Evolutionary conservation across 2,888 invertebrate genomes (phyloP).

Genomic region (Rotaria socialis): DNA sequence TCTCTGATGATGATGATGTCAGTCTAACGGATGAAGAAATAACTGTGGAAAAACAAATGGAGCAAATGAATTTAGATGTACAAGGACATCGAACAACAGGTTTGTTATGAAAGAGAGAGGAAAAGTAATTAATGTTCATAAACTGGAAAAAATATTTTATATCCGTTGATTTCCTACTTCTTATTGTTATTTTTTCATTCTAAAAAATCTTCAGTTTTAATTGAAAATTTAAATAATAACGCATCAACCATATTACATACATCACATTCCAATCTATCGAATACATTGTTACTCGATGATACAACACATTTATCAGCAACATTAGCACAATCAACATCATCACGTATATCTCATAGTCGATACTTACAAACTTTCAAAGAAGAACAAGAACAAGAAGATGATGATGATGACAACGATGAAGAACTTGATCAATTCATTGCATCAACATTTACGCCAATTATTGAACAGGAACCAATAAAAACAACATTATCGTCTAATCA

Average conservation of each 20-base stretch:
- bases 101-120: not conserved
- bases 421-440: too few species aligned
- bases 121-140: not conserved
- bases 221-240: conserved; percentile 10
- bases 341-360: not conserved
- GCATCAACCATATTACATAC: not conserved
- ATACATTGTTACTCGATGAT: not conserved
- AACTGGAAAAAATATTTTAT: not conserved
- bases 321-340: conserved; percentile 16
- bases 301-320: conserved; percentile 5
- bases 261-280: not conserved
- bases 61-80: not conserved
- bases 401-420: not conserved
- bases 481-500: not conserved
- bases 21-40: conserved; percentile 3
- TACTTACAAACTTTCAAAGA: not conserved
- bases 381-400: not conserved
- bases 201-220: not conserved
- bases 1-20: conserved; percentile 27
- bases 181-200: not conserved
- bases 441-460: too few species aligned
- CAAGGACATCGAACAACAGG: not conserved
- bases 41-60: not conserved
- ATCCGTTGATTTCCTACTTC: not conserved
- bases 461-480: too few species aligned